A percentile compares a stretch with the other conserved stretches of the same genome.
These are phyloP conservation scores for Arbacia lixula DNA, from an alignment of 53 echinoderm and acorn worm species.

Conservation along the genomic window DNA sequence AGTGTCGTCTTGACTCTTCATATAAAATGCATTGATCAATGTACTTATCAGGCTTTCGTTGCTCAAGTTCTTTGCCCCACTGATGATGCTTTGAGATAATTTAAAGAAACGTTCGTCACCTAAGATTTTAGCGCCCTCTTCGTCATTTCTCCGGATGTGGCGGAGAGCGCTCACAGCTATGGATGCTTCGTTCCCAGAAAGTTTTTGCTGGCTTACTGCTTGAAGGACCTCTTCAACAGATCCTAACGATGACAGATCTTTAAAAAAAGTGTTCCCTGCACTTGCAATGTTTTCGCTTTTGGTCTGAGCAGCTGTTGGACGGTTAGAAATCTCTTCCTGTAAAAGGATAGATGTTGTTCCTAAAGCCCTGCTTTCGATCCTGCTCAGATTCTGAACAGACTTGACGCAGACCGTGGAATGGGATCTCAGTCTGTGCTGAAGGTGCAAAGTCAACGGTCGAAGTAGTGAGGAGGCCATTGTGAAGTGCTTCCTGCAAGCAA, in stretches of 20 bases:
- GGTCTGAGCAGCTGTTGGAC: too few species aligned
- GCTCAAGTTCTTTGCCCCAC: conserved; percentile 31
- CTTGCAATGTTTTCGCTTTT: not conserved
- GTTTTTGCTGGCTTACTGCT: conserved; percentile 17
- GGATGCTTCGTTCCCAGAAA: conserved; percentile 67
- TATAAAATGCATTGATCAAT: conserved; percentile 55
- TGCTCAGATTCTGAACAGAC: too few species aligned
- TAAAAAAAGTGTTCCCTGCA: conserved; percentile 4
- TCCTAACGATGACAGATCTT: conserved; percentile 26
- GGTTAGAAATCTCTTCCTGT: too few species aligned
- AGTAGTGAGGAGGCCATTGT: too few species aligned
- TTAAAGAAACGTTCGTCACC: conserved; percentile 50
- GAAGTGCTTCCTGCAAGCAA: too few species aligned
- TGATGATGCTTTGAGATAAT: conserved; percentile 28
- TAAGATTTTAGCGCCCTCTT: not conserved
- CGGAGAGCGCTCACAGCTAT: conserved; percentile 59
- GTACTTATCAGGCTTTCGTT: conserved; percentile 63
- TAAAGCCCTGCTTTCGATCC: too few species aligned
- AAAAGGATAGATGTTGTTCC: too few species aligned
- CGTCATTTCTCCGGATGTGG: conserved; percentile 20
- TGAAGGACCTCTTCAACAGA: conserved; percentile 25
- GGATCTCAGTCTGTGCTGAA: too few species aligned
- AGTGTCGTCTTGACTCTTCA: conserved; percentile 37
- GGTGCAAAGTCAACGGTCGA: too few species aligned
- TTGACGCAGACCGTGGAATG: too few species aligned